Evolutionary conservation across 2,888 invertebrate species (phyloP).

Genomic region (Lasioglossum pauxillum): DNA sequence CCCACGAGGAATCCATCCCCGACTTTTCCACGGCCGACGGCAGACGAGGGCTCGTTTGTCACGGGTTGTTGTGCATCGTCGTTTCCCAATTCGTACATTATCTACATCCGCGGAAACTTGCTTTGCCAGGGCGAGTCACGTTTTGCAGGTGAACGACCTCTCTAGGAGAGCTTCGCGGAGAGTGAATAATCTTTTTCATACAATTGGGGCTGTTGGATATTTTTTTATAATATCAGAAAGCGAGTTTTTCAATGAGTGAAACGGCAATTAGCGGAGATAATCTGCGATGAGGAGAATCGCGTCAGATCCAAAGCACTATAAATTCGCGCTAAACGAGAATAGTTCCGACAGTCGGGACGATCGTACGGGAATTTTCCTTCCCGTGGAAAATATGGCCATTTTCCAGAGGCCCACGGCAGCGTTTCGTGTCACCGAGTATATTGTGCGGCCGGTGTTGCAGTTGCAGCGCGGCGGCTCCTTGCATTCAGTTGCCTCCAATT

Average conservation of each 20-base stretch:
- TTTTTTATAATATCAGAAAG: too few relatives aligned
- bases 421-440: constrained; percentile 9
- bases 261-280: not conserved
- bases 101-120: constrained; percentile 13
- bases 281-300: not conserved
- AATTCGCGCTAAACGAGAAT: not conserved
- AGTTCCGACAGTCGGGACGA: not conserved
- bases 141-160: not conserved
- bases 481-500: constrained; percentile 2
- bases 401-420: not conserved
- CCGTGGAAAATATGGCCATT: not conserved
- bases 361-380: not conserved
- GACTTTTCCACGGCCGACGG: constrained; percentile 19
- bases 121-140: not conserved
- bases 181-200: not conserved
- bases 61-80: constrained; percentile 54
- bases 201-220: too few relatives aligned
- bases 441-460: not conserved
- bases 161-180: not conserved
- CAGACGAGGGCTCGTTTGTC: constrained; percentile 57
- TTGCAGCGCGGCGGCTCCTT: not conserved
- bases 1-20: constrained; percentile 48
- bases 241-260: too few relatives aligned
- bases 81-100: constrained; percentile 56
- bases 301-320: not conserved